Evolutionary conservation across 1,140 invertebrate species (phyloP).

Genomic region (Helicoverpa armigera): DNA sequence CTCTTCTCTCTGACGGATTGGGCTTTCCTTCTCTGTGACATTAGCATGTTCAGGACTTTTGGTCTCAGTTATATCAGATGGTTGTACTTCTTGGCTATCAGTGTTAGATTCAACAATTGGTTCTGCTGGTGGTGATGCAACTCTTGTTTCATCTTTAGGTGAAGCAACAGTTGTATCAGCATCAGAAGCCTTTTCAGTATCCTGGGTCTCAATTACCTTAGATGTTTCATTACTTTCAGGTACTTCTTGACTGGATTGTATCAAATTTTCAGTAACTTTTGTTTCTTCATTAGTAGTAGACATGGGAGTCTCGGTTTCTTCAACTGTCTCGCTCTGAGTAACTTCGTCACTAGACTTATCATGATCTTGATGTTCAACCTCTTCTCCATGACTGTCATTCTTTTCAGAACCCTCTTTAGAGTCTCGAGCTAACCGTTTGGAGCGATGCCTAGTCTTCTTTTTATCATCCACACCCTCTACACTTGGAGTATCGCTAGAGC

Average conservation of each 20-base stretch:
- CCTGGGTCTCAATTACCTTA: conserved; percentile 40
- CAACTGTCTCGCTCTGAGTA: conserved; percentile 51
- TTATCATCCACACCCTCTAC: conserved; percentile 74
- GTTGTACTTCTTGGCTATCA: conserved; percentile 33
- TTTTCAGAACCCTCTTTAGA: conserved; percentile 72
- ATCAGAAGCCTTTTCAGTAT: conserved; percentile 65
- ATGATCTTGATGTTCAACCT: conserved; percentile 57
- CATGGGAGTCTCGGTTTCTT: conserved; percentile 65
- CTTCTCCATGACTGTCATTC: conserved; percentile 68
- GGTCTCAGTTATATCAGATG: conserved; percentile 29
- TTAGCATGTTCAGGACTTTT: conserved; percentile 19
- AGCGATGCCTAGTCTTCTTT: conserved; percentile 74
- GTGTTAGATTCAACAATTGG: conserved; percentile 17
- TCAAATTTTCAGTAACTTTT: conserved; percentile 51
- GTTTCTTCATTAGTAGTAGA: conserved; percentile 76
- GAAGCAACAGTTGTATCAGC: conserved; percentile 78
- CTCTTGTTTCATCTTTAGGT: conserved; percentile 62
- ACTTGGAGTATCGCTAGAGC: conserved; percentile 78
- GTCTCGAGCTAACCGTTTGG: conserved; percentile 67
- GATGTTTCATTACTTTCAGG: conserved; percentile 31
- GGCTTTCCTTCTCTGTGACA: conserved; percentile 41
- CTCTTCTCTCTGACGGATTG: conserved; percentile 59
- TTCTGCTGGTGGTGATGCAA: conserved; percentile 30
- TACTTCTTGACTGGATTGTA: conserved; percentile 32
- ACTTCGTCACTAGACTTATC: conserved; percentile 53